Conservation (phyloP, 2,797 vertebrate species). For the Nyctibius grandis region DNA sequence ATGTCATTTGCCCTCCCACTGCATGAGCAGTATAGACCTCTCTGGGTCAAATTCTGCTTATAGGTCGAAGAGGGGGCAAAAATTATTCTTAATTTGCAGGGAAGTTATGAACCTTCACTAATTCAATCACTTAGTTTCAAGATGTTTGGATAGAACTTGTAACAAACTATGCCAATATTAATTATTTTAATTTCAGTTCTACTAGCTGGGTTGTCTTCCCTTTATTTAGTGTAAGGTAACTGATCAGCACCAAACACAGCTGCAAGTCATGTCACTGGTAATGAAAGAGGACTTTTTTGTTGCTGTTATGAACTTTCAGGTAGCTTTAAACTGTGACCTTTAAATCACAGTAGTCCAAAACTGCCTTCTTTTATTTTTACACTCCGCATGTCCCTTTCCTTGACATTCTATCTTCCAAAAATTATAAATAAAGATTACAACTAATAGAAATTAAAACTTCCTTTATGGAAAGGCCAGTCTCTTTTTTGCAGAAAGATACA, state of each 20-base stretch:
- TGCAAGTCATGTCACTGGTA: neutral
- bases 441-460: neutral
- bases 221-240: neutral
- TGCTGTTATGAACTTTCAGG: neutral
- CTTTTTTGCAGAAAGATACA: neutral
- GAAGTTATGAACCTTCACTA: neutral
- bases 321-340: constrained; percentile 16
- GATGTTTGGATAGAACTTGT: neutral
- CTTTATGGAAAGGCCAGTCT: neutral
- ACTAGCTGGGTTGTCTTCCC: neutral
- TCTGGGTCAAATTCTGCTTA: neutral
- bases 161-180: neutral
- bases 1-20: neutral
- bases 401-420: neutral
- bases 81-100: neutral
- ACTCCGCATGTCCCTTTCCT: neutral
- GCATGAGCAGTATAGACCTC: neutral
- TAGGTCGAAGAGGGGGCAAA: neutral
- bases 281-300: neutral
- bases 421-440: neutral
- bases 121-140: neutral
- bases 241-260: neutral
- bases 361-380: neutral
- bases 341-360: constrained; percentile 1
- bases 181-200: neutral